Evolutionary conservation across 2,797 vertebrate genomes (phyloP).

Genomic region (Siniperca obscura): DNA sequence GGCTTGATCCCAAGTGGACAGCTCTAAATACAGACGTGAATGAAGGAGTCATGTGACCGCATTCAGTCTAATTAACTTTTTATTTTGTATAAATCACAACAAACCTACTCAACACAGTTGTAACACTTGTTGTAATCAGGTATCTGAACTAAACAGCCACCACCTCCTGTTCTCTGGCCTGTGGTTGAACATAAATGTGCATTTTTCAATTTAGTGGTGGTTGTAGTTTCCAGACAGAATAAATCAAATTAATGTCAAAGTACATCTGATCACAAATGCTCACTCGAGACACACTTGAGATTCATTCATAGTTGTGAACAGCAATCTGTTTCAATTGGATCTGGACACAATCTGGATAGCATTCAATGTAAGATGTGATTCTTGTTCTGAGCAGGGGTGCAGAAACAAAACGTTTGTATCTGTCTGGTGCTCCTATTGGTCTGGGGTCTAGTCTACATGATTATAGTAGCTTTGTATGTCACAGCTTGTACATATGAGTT

Average conservation of each 20-base stretch:
- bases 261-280: constrained; percentile 26
- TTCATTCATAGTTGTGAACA: constrained; percentile 17
- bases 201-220: constrained; percentile 12
- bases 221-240: constrained; percentile 35
- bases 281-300: constrained; percentile 14
- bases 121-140: constrained; percentile 13
- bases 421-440: background rate
- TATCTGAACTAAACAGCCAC: constrained; percentile 23
- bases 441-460: background rate
- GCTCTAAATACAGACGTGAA: background rate
- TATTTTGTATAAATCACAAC: background rate
- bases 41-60: constrained; percentile 5
- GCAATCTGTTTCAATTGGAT: constrained; percentile 3
- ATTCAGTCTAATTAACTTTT: background rate
- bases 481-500: background rate
- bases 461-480: background rate
- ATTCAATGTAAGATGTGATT: background rate
- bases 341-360: background rate
- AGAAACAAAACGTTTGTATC: background rate
- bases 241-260: constrained; percentile 38
- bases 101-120: background rate
- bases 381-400: background rate
- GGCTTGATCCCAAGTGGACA: background rate
- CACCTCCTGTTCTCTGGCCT: constrained; percentile 19
- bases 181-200: constrained; percentile 26